Conservation (phyloP, 2,888 invertebrate species). For the Orthosia gothica region DNA sequence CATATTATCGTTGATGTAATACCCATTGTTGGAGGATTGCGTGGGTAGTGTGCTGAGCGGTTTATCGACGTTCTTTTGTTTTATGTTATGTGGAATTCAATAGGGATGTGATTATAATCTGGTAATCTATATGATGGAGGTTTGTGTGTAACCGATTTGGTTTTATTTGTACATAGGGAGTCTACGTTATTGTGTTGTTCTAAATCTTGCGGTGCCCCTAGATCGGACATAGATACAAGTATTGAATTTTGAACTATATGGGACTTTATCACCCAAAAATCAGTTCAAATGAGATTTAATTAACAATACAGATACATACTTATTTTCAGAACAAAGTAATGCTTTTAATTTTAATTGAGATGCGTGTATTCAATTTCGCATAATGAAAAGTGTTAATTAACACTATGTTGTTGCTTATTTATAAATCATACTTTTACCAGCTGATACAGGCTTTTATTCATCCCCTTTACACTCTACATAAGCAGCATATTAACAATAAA, state of each 20-base stretch:
- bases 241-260: too few species aligned
- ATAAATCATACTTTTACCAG: neutral
- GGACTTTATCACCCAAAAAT: too few species aligned
- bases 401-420: too few species aligned
- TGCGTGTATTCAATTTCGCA: neutral
- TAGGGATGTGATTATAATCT: slow-evolving; percentile 17
- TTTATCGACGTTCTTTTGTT: slow-evolving; percentile 38
- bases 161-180: too few species aligned
- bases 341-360: neutral
- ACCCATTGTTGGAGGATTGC: slow-evolving; percentile 43
- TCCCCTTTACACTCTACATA: neutral
- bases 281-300: too few species aligned
- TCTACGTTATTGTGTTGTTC: too few species aligned
- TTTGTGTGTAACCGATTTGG: neutral
- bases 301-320: neutral
- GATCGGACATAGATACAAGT: too few species aligned
- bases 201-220: too few species aligned
- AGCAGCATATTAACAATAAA: slow-evolving; percentile 5
- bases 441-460: neutral
- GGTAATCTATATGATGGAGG: neutral
- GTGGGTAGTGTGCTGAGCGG: slow-evolving; percentile 47
- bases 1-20: slow-evolving; percentile 45
- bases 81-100: slow-evolving; percentile 8
- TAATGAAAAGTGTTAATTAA: too few species aligned
- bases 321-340: neutral